These are phyloP conservation scores for Tachysurus fulvidraco DNA, from an alignment of 2,113 vertebrate species.

Conservation along the genomic window DNA sequence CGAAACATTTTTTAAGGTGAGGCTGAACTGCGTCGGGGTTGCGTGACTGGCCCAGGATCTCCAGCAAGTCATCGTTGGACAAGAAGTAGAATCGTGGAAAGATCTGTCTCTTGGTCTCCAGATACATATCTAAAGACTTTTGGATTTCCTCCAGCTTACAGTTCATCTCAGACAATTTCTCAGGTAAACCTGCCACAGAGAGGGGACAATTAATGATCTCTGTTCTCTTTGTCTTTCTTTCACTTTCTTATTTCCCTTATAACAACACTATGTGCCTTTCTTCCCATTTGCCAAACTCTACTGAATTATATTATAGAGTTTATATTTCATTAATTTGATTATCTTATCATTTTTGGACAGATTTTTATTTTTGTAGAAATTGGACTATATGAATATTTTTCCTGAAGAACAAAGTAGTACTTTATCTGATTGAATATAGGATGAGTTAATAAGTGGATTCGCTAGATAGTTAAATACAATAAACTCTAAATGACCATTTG, in stretches of 20 bases:
- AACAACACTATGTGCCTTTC: not conserved
- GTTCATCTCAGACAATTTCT: conserved; percentile 78
- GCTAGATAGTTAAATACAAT: not conserved
- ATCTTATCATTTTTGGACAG: not conserved
- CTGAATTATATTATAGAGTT: not conserved
- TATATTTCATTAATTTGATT: not conserved
- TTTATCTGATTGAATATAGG: not conserved
- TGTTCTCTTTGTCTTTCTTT: not conserved
- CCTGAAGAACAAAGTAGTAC: not conserved
- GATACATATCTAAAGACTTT: conserved; percentile 84
- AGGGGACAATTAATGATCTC: not conserved
- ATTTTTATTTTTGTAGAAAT: not conserved
- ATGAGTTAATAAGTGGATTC: not conserved
- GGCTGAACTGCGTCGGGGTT: conserved; percentile 84
- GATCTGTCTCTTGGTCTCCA: conserved; percentile 85
- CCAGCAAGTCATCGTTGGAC: conserved; percentile 86
- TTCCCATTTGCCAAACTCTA: not conserved
- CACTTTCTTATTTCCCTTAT: not conserved
- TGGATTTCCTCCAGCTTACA: conserved; percentile 81
- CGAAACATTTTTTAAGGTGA: conserved; percentile 88
- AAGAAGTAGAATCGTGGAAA: conserved; percentile 91
- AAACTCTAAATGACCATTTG: not conserved
- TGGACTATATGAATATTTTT: not conserved
- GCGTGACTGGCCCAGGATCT: conserved; percentile 85
- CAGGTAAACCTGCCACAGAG: conserved; percentile 72